These are phyloP conservation scores for Fulica atra DNA, from an alignment of 2,113 vertebrate species.

Conservation along the genomic window DNA sequence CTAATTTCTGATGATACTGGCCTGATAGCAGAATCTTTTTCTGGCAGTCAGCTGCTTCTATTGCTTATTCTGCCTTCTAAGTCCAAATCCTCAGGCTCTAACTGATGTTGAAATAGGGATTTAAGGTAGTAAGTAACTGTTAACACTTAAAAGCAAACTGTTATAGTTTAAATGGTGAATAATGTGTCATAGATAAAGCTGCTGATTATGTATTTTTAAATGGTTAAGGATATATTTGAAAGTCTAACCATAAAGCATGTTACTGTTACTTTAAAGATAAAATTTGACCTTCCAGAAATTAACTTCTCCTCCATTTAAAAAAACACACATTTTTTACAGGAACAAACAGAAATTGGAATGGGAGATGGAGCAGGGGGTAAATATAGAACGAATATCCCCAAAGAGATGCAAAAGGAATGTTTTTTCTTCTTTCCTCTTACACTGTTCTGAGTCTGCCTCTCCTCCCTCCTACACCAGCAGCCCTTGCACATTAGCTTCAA, in stretches of 20 bases:
- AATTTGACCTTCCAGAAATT: not conserved
- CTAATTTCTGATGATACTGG: slow-evolving; percentile 12
- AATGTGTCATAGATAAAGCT: slow-evolving; percentile 8
- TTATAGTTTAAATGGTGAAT: slow-evolving; percentile 19
- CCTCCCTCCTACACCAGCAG: not conserved
- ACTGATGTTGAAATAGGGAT: slow-evolving; percentile 6
- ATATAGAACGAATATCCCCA: not conserved
- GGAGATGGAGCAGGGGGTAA: not conserved
- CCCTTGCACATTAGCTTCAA: not conserved
- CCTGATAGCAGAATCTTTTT: slow-evolving; percentile 17
- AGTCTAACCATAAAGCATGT: not conserved
- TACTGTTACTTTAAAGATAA: not conserved
- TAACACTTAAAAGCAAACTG: not conserved
- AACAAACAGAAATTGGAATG: not conserved
- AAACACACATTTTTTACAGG: not conserved
- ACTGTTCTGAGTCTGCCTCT: not conserved
- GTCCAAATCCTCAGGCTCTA: not conserved
- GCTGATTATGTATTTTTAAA: slow-evolving; percentile 25
- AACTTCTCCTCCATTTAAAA: not conserved
- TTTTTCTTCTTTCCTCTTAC: not conserved
- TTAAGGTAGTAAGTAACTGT: slow-evolving; percentile 19
- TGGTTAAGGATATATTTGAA: not conserved
- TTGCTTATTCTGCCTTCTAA: not conserved
- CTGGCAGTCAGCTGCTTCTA: not conserved
- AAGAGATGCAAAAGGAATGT: not conserved